Base-by-base conservation (phyloP, 23 tunicate species). In the Pegea sp. region DNA sequence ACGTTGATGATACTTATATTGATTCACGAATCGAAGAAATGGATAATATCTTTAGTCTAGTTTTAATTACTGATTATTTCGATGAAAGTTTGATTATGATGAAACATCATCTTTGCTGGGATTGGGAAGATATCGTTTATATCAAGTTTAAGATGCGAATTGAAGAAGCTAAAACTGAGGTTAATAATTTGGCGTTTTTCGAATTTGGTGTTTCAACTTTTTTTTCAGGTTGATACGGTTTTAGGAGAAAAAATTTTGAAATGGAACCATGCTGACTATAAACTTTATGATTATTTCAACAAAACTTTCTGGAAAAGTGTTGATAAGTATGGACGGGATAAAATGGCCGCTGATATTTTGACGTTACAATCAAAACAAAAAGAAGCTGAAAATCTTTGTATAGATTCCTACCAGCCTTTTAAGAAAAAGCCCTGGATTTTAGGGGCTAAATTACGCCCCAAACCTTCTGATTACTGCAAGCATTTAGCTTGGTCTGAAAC, bases 401-500 rank as follows among this genome's bases (percentile, higher is more conserved):
- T 89, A 26, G 90, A 77, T 24, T 70, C 90, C 4, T 89, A 89
- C 34, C 90, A 89, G 53, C 98, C 98, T 3, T 71, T 89, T 25
- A 89, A 89, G 53, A 89, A 77, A 76, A 89, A 89, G 65, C 98
- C 98, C 0, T 89, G 98, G 98, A 77, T 89, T n/a, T 58, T 89
- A 44, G 98, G 98, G 13, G 98, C 98, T 26, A 89, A 77, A 66
- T 64, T 89, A 0, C 71, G 72, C 26, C 78, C 64, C 8, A 80
- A 77, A 28, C 90, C 98, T 4, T 70, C 98, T 1, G 72, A 63
- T 48, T 77, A 65, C 42, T 89, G 98, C 71, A 71, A 68, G 32
- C 89, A 89, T 31, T 63, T 89, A 48, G 90, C 90, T 21, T 87
- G 93, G 68, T 89, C 98, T 3, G 98, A 89, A 51, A 89, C 98